These are phyloP conservation scores for Lutjanus erythropterus DNA, from an alignment of 2,113 vertebrate species.

Conservation along the genomic window DNA sequence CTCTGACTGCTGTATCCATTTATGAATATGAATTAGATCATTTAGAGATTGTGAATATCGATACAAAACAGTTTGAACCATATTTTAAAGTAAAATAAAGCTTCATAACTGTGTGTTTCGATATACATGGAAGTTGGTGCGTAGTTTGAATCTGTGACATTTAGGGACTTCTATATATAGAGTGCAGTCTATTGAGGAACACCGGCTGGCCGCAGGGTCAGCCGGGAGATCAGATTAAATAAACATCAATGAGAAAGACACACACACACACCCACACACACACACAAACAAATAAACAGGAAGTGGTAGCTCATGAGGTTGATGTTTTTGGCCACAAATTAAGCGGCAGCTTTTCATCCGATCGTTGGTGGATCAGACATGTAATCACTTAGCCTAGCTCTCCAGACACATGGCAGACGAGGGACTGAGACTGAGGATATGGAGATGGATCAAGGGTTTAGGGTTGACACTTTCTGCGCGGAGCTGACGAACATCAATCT, in stretches of 20 bases:
- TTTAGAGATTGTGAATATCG: neutral
- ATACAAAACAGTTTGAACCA: neutral
- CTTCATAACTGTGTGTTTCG: neutral
- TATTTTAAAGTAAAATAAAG: constrained; percentile 7
- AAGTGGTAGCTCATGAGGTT: constrained; percentile 38
- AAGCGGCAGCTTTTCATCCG: constrained; percentile 52
- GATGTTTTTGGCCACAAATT: constrained; percentile 57
- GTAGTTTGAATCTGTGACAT: constrained; percentile 62
- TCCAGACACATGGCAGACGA: constrained; percentile 25
- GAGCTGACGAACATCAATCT: constrained; percentile 57
- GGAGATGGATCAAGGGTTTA: constrained; percentile 63
- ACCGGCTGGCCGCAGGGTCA: constrained; percentile 52
- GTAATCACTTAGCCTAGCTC: constrained; percentile 64
- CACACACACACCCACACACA: constrained; percentile 17
- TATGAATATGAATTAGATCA: neutral
- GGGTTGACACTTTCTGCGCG: constrained; percentile 46
- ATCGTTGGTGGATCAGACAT: constrained; percentile 45
- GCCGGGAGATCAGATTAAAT: constrained; percentile 64
- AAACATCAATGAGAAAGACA: constrained; percentile 54
- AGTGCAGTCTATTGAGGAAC: constrained; percentile 52
- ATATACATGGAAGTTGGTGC: constrained; percentile 3
- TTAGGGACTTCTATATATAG: constrained; percentile 57
- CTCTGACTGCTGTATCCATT: neutral
- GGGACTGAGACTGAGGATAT: constrained; percentile 14
- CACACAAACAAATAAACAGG: constrained; percentile 26